Percentiles rank a stretch among this genome's conserved stretches.
phyloP scores from a whole-genome alignment of 2,113 vertebrate species.

The Mobula birostris region DNA sequence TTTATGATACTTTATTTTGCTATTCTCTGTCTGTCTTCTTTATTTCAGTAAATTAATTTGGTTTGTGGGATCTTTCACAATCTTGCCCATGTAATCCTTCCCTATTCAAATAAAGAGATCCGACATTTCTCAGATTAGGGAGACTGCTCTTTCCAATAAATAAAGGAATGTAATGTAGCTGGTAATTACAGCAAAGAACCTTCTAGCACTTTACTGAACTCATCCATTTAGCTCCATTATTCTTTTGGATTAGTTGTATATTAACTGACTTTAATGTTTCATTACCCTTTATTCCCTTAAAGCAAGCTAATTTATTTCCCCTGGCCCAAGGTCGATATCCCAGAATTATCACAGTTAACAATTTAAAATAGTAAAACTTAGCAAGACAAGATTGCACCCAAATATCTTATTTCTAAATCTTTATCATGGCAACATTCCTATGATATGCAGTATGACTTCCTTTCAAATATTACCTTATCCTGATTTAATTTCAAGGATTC shows the following conservation, averaged over 20 bases:
- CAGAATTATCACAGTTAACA: background rate
- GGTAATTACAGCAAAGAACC: background rate
- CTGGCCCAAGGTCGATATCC: background rate
- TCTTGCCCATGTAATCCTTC: background rate
- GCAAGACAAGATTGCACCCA: background rate
- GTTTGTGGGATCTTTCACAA: background rate
- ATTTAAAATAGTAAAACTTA: background rate
- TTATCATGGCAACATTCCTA: background rate
- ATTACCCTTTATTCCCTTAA: background rate
- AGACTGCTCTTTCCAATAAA: background rate
- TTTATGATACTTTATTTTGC: background rate
- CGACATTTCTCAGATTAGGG: background rate
- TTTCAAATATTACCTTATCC: background rate
- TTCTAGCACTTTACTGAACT: background rate
- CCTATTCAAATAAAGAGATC: background rate
- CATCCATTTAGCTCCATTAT: constrained; percentile 11
- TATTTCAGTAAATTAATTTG: background rate
- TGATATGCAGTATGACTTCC: background rate
- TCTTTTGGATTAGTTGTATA: constrained; percentile 25
- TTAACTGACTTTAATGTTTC: constrained; percentile 21
- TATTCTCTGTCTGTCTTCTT: background rate
- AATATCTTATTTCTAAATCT: background rate
- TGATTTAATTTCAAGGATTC: background rate
- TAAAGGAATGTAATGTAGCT: background rate
- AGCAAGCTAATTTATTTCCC: constrained; percentile 22